phyloP scores from a whole-genome alignment of 2,888 invertebrate genomes.

The Acleris cristana region DNA sequence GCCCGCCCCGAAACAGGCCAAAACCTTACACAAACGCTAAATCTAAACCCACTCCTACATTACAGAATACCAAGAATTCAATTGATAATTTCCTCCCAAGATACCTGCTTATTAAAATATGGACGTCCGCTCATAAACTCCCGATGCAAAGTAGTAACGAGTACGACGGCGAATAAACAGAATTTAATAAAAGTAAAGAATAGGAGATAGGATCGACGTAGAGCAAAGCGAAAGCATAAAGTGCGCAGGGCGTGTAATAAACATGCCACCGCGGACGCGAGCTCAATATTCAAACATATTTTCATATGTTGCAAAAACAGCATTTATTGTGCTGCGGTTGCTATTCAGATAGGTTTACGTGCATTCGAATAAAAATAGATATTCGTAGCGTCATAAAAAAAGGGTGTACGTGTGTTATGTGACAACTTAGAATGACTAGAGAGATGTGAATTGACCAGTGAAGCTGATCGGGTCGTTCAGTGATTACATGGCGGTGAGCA shows the following conservation, averaged over 20 bases:
- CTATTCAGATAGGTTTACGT: slow-evolving; percentile 9
- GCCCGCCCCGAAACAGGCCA: slow-evolving; percentile 52
- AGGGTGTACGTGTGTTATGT: neutral
- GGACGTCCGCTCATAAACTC: slow-evolving; percentile 45
- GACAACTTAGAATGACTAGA: neutral
- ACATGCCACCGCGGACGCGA: slow-evolving; percentile 61
- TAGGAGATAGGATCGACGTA: slow-evolving; percentile 52
- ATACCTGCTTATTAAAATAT: slow-evolving; percentile 19
- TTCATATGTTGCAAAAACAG: slow-evolving; percentile 49
- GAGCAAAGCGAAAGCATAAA: slow-evolving; percentile 58
- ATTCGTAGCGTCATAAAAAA: neutral
- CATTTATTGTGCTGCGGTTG: slow-evolving; percentile 49
- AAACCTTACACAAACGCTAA: slow-evolving; percentile 44
- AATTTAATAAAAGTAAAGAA: slow-evolving; percentile 61
- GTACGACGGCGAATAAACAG: slow-evolving; percentile 44
- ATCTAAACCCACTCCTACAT: slow-evolving; percentile 18
- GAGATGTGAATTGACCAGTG: slow-evolving; percentile 31
- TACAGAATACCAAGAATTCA: neutral
- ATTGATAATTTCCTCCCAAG: slow-evolving; percentile 8
- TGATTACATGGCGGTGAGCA: slow-evolving; percentile 53
- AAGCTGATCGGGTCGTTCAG: slow-evolving; percentile 54
- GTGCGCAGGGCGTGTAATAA: slow-evolving; percentile 59
- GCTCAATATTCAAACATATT: slow-evolving; percentile 55
- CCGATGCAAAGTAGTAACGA: slow-evolving; percentile 45
- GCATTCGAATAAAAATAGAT: neutral